Evolutionary conservation across 1,140 invertebrate genomes (phyloP).

Genomic region (Drosophila hydei): DNA sequence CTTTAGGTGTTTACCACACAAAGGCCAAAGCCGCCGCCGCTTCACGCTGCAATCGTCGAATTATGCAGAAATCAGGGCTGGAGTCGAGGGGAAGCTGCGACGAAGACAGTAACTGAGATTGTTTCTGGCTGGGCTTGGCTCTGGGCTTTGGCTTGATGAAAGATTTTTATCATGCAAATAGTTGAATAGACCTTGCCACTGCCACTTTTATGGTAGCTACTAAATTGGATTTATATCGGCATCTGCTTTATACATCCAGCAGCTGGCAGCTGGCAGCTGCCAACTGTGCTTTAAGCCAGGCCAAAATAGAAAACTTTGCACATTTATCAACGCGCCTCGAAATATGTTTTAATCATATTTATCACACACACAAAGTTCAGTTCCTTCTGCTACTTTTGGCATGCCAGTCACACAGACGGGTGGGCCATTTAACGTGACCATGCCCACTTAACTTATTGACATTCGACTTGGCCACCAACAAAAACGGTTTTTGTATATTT

Average conservation of each 20-base stretch:
- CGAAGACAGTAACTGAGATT: constrained; percentile 49
- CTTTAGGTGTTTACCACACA: constrained; percentile 82
- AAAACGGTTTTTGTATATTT: constrained; percentile 45
- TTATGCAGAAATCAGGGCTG: constrained; percentile 59
- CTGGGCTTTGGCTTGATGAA: constrained; percentile 69
- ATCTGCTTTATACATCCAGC: constrained; percentile 34
- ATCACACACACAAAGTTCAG: constrained; percentile 17
- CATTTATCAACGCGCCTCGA: constrained; percentile 67
- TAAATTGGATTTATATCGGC: constrained; percentile 81
- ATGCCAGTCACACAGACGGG: constrained; percentile 48
- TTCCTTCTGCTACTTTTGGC: constrained; percentile 5
- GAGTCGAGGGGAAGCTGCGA: constrained; percentile 12
- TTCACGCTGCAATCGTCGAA: constrained; percentile 72
- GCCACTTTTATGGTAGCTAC: constrained; percentile 71
- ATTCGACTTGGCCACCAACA: constrained; percentile 48
- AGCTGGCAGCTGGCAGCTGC: constrained; percentile 21
- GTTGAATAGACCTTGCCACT: constrained; percentile 50
- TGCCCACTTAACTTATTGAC: constrained; percentile 80
- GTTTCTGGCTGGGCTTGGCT: constrained; percentile 26
- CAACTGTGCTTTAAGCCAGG: constrained; percentile 56
- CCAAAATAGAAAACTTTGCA: constrained; percentile 48
- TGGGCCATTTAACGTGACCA: constrained; percentile 50
- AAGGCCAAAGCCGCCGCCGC: constrained; percentile 56
- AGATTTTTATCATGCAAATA: constrained; percentile 83
- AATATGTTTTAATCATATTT: constrained; percentile 83